Percentiles rank a stretch among this genome's conserved stretches.
Evolutionary conservation across 1,140 invertebrate genomes (phyloP).

Genomic region (Laupala kohalensis): DNA sequence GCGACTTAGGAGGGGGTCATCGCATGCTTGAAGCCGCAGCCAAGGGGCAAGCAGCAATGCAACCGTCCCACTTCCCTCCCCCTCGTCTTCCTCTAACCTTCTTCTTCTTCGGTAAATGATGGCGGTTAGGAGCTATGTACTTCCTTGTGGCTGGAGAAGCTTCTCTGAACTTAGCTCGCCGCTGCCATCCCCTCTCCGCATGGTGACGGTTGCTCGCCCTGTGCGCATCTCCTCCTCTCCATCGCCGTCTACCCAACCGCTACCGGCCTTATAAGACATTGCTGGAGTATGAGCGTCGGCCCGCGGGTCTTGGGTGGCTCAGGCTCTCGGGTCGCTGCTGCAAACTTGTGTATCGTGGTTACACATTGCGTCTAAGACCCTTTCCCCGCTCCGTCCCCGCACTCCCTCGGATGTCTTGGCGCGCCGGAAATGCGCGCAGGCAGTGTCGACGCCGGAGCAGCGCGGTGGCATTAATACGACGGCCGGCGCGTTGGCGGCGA

Average conservation of each 20-base stretch:
- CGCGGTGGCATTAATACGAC: not conserved
- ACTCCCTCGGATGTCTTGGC: not conserved
- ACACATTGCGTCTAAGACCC: not conserved
- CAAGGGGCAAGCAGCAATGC: not conserved
- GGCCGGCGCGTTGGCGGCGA: not conserved
- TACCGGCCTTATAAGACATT: not conserved
- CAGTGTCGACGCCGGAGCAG: not conserved
- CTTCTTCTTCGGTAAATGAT: not conserved
- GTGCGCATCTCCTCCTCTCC: not conserved
- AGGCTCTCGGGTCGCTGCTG: not conserved
- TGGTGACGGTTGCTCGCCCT: not conserved
- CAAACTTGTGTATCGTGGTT: not conserved
- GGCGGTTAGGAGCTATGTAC: not conserved
- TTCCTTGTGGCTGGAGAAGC: not conserved
- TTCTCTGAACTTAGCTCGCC: not conserved
- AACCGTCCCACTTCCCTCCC: too few species aligned
- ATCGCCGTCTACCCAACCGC: not conserved
- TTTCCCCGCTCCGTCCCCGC: not conserved
- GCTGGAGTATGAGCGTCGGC: not conserved
- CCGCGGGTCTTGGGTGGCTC: not conserved
- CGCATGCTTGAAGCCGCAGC: not conserved
- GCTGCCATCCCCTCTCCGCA: too few species aligned
- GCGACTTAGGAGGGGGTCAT: not conserved
- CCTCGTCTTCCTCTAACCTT: not conserved
- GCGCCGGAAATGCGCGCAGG: not conserved